A percentile compares a stretch with the other conserved stretches of the same genome.
phyloP scores from a whole-genome alignment of 2,888 invertebrate species.

The Microctonus aethiopoides region DNA sequence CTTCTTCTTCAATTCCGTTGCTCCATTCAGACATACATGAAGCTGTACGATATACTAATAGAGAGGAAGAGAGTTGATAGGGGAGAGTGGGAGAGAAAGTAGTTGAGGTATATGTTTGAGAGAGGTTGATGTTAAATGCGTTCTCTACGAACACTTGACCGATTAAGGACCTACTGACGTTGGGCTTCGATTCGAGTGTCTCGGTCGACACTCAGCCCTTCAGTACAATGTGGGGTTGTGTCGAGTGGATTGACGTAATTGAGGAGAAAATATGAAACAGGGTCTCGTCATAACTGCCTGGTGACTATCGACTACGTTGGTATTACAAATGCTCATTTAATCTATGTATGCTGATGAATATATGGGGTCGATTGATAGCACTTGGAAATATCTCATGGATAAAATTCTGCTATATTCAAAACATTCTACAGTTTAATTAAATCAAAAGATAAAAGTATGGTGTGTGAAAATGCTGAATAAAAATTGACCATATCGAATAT shows the following conservation, averaged over 20 bases:
- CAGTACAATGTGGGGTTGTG: constrained; percentile 49
- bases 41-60: background rate
- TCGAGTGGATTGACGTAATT: constrained; percentile 67
- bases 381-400: background rate
- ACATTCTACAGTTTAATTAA: too few relatives aligned
- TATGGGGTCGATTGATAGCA: background rate
- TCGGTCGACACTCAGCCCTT: constrained; percentile 18
- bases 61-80: constrained; percentile 23
- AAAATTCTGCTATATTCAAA: too few relatives aligned
- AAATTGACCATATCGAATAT: too few relatives aligned
- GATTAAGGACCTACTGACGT: constrained; percentile 61
- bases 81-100: constrained; percentile 21
- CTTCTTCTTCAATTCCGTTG: constrained; percentile 26
- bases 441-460: too few relatives aligned
- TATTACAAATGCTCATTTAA: background rate
- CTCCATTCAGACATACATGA: background rate
- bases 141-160: constrained; percentile 66
- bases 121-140: constrained; percentile 44
- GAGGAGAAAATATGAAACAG: constrained; percentile 65
- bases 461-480: too few relatives aligned
- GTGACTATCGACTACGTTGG: background rate
- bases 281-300: constrained; percentile 41
- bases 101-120: constrained; percentile 17
- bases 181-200: constrained; percentile 41
- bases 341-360: background rate